Evolutionary conservation across 2,797 vertebrate genomes (phyloP).

Genomic region (Sebastes umbrosus): DNA sequence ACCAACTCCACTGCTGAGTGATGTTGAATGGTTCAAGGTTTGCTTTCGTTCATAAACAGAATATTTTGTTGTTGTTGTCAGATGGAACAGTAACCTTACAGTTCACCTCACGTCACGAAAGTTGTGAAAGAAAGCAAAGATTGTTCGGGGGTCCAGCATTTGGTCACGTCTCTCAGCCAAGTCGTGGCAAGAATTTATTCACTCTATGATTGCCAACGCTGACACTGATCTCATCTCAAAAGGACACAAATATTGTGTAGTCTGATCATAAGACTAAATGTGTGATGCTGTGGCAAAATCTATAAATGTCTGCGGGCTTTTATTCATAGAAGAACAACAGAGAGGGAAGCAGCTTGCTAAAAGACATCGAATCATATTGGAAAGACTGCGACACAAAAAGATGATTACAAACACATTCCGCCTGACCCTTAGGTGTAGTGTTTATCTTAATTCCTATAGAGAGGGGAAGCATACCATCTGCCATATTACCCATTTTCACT

Average conservation of each 20-base stretch:
- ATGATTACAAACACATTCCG: not conserved
- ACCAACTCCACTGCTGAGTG: not conserved
- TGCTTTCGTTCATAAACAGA: not conserved
- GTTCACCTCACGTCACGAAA: not conserved
- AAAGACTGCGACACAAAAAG: not conserved
- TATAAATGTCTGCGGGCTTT: not conserved
- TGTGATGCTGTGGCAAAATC: not conserved
- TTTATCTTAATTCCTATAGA: slow-evolving; percentile 32
- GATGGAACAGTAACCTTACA: not conserved
- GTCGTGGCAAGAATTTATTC: not conserved
- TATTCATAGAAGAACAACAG: not conserved
- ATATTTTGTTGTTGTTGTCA: not conserved
- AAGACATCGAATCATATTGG: slow-evolving; percentile 16
- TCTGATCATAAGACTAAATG: not conserved
- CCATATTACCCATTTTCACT: slow-evolving; percentile 54
- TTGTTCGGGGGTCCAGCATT: not conserved
- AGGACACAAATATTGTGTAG: not conserved
- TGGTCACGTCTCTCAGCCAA: not conserved
- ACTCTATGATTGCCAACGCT: not conserved
- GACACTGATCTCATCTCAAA: not conserved
- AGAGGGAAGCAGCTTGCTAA: slow-evolving; percentile 38
- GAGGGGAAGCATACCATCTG: slow-evolving; percentile 41
- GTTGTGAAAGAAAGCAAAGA: not conserved
- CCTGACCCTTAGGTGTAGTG: slow-evolving; percentile 27
- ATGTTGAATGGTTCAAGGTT: not conserved